Conservation (phyloP, 1,140 invertebrate genomes). For the Cylas formicarius region DNA sequence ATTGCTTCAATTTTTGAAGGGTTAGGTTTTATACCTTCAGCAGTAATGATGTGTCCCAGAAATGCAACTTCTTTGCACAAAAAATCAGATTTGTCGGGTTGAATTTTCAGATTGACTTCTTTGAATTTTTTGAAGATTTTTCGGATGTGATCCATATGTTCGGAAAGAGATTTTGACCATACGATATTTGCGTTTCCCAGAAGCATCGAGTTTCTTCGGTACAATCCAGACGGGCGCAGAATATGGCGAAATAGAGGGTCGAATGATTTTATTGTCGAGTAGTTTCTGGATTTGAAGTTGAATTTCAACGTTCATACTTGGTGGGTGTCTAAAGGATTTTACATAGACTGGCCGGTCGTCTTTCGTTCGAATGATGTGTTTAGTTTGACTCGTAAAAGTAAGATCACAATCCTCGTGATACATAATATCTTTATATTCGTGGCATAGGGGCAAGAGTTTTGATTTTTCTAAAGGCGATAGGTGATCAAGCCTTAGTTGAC, state of each 20-base stretch:
- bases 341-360: constrained; percentile 9
- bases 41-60: constrained; percentile 15
- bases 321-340: constrained; percentile 28
- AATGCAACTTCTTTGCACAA: too few species aligned
- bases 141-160: constrained; percentile 1
- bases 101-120: too few species aligned
- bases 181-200: constrained; percentile 17
- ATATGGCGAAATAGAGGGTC: constrained; percentile 34
- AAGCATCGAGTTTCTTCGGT: constrained; percentile 35
- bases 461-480: constrained; percentile 6
- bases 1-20: constrained; percentile 20
- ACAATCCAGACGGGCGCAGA: constrained; percentile 33
- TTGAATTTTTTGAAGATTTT: too few species aligned
- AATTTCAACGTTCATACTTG: constrained; percentile 28
- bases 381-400: constrained; percentile 10
- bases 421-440: too few species aligned
- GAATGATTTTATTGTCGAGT: constrained; percentile 28
- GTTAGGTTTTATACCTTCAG: constrained; percentile 23
- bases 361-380: constrained; percentile 13
- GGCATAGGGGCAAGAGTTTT: too few species aligned
- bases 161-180: not conserved
- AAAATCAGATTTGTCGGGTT: too few species aligned
- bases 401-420: too few species aligned
- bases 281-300: constrained; percentile 30
- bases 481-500: constrained; percentile 8